phyloP scores from a whole-genome alignment of 1,140 invertebrate species.

The Bombus ignitus region DNA sequence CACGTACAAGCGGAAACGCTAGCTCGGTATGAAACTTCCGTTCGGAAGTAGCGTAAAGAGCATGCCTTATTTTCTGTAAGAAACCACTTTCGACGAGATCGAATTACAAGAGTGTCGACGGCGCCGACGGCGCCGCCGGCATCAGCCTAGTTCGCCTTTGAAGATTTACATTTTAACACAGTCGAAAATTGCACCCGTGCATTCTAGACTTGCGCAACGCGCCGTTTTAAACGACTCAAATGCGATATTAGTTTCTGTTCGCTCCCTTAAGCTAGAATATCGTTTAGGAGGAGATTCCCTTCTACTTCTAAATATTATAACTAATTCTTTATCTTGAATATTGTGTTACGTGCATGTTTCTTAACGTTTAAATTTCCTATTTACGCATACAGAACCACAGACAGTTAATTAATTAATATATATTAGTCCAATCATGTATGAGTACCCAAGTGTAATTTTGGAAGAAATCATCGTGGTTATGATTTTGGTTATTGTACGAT shows the following conservation, averaged over 20 bases:
- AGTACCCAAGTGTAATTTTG: no score
- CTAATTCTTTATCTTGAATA: no score
- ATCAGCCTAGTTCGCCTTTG: not conserved
- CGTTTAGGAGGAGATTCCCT: no score
- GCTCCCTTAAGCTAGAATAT: not conserved
- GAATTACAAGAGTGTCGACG: conserved; percentile 30
- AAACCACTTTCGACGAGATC: conserved; percentile 36
- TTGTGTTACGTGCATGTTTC: no score
- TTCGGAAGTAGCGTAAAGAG: conserved; percentile 21
- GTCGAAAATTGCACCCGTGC: conserved; percentile 7
- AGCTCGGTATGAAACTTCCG: not conserved
- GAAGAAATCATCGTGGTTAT: no score
- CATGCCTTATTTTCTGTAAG: conserved; percentile 37
- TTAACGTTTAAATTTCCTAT: no score
- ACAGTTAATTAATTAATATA: no score
- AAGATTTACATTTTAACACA: conserved; percentile 39
- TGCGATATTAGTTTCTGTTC: not conserved
- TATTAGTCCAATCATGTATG: no score
- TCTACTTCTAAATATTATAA: no score
- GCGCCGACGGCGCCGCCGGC: not conserved
- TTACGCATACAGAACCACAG: no score
- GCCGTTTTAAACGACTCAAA: not conserved
- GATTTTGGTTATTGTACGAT: no score
- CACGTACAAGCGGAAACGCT: conserved; percentile 22
- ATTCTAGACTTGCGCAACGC: not conserved